These are phyloP conservation scores for Phallusia fumigata DNA, from an alignment of 23 tunicate genomes.

Conservation along the genomic window DNA sequence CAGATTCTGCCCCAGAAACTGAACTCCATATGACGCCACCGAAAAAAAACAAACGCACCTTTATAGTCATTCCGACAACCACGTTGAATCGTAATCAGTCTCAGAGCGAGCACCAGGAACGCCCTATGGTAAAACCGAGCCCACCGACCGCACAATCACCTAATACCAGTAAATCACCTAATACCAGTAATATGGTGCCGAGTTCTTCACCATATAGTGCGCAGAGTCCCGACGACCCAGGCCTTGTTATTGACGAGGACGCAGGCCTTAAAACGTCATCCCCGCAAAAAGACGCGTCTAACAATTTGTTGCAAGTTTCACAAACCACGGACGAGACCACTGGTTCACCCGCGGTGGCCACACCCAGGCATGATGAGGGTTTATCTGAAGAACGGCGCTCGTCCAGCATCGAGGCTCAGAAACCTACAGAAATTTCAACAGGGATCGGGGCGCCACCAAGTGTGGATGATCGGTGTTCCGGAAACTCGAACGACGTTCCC, in stretches of 20 bases:
- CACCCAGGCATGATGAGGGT: neutral
- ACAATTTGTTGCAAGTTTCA: neutral
- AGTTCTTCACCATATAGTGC: neutral
- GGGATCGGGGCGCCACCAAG: neutral
- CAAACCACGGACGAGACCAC: neutral
- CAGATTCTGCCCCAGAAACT: slow-evolving; percentile 83
- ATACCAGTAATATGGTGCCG: too few relatives aligned
- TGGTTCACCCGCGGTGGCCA: neutral
- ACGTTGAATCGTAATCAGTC: neutral
- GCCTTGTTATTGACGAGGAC: slow-evolving; percentile 52
- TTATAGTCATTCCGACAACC: neutral
- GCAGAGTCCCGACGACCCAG: slow-evolving; percentile 22
- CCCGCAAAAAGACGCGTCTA: neutral
- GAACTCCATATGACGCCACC: slow-evolving; percentile 35
- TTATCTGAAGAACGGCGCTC: neutral
- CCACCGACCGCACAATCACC: neutral
- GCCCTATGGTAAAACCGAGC: neutral
- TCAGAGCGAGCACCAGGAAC: neutral
- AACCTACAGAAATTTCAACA: neutral
- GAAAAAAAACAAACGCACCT: neutral
- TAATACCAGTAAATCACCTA: neutral
- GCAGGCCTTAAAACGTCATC: neutral
- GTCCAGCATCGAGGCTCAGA: neutral
- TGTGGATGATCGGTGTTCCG: neutral
- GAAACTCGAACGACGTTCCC: neutral